Evolutionary conservation across 2,888 invertebrate species (phyloP).

Genomic region (Hypomecis punctinalis): DNA sequence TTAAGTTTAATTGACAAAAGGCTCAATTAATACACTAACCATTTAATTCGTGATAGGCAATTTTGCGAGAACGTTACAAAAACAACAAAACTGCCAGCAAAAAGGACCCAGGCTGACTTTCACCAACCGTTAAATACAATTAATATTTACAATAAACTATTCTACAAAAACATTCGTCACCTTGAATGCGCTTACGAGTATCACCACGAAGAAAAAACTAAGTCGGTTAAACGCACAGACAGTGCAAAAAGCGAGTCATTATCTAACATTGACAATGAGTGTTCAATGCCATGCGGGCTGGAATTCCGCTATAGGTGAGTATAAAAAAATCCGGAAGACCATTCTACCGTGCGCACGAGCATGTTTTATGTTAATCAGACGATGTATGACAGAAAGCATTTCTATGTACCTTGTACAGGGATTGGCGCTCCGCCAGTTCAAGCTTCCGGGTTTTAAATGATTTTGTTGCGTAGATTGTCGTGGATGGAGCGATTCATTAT

Average conservation of each 20-base stretch:
- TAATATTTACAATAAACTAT: not conserved
- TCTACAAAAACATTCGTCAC: constrained; percentile 11
- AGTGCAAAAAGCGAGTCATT: constrained; percentile 29
- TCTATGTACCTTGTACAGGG: constrained; percentile 68
- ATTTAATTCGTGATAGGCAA: too few relatives aligned
- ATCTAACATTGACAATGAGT: constrained; percentile 47
- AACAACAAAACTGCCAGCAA: too few relatives aligned
- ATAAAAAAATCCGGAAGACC: constrained; percentile 53
- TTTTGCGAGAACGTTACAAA: too few relatives aligned
- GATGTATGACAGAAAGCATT: constrained; percentile 76
- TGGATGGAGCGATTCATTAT: constrained; percentile 8
- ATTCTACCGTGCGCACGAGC: constrained; percentile 55
- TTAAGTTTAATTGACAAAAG: too few relatives aligned
- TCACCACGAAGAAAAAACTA: constrained; percentile 23
- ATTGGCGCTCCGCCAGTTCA: constrained; percentile 50
- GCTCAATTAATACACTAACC: too few relatives aligned
- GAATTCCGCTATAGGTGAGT: constrained; percentile 45
- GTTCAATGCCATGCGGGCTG: constrained; percentile 50
- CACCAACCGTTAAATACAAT: not conserved
- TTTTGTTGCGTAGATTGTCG: constrained; percentile 19
- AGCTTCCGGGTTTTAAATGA: constrained; percentile 39
- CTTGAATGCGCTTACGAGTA: constrained; percentile 19
- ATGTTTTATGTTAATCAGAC: constrained; percentile 77
- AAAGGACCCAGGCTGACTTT: not conserved
- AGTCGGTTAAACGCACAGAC: constrained; percentile 36